These are phyloP conservation scores for Plecturocebus donacophilus DNA, from an alignment of 2,113 vertebrate genomes.

Conservation along the genomic window DNA sequence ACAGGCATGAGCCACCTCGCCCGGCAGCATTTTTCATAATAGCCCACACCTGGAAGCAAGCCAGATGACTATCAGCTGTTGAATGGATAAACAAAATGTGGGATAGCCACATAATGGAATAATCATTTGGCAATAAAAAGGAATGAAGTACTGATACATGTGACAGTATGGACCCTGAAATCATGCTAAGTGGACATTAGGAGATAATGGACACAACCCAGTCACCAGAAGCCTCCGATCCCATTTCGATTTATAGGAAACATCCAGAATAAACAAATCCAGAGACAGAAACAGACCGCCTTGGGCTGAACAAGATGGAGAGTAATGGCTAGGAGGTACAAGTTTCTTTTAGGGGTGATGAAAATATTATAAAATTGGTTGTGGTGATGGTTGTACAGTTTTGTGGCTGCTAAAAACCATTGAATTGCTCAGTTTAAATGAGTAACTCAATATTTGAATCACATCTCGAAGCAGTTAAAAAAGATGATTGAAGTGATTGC, in stretches of 20 bases:
- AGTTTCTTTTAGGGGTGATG: background rate
- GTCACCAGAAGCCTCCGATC: background rate
- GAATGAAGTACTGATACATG: too few relatives aligned
- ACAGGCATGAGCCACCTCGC: too few relatives aligned
- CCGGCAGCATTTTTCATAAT: too few relatives aligned
- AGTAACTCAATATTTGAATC: background rate
- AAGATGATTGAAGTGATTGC: background rate
- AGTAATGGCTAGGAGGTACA: background rate
- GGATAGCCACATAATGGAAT: fast-evolving
- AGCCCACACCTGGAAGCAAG: background rate
- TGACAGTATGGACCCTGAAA: background rate
- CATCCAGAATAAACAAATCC: background rate
- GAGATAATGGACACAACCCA: too few relatives aligned
- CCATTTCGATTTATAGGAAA: background rate
- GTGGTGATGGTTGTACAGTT: background rate
- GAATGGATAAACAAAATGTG: background rate
- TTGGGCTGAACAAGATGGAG: fast-evolving
- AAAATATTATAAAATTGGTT: background rate
- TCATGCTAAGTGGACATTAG: background rate
- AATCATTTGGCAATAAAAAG: background rate
- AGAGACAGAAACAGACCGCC: background rate
- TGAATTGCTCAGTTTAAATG: background rate
- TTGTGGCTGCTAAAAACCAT: background rate
- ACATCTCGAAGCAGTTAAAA: background rate
- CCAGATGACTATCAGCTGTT: fast-evolving